Percentiles rank a stretch among this genome's conserved stretches.
These are phyloP conservation scores for Cydia pomonella DNA, from an alignment of 1,140 invertebrate species.

Conservation along the genomic window DNA sequence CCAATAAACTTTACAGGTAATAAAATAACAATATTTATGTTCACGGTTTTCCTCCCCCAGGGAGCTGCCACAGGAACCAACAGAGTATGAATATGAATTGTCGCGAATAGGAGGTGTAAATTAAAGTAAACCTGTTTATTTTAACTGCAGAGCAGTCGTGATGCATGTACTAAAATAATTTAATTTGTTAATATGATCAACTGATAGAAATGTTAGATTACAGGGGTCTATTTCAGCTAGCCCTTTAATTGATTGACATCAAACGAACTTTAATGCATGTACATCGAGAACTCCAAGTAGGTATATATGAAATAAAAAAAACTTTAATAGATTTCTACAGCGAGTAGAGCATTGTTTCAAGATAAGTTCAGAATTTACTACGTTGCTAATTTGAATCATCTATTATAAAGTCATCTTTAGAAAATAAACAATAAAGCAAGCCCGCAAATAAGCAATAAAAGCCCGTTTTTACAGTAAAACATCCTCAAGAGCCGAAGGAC, in stretches of 20 bases:
- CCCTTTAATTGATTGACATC: no score
- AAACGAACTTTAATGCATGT: no score
- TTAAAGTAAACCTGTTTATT: not conserved
- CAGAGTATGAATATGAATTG: constrained; percentile 2
- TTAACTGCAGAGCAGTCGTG: not conserved
- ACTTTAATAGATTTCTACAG: no score
- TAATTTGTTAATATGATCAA: constrained; percentile 2
- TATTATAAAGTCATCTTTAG: no score
- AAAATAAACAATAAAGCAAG: not conserved
- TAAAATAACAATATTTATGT: constrained; percentile 21
- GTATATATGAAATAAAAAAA: no score
- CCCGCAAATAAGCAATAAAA: not conserved
- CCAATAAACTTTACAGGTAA: not conserved
- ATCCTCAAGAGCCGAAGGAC: not conserved
- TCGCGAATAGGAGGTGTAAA: constrained; percentile 24
- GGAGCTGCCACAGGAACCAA: not conserved
- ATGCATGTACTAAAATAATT: not conserved
- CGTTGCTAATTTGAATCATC: no score
- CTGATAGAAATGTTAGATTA: not conserved
- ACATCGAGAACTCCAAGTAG: no score
- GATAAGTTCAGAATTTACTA: no score
- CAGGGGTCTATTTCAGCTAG: no score
- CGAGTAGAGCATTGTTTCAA: no score
- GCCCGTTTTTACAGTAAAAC: not conserved
- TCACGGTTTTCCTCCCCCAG: not conserved